Base-by-base conservation (phyloP, 1,140 invertebrate genomes). In the Oscheius sp. region DNA sequence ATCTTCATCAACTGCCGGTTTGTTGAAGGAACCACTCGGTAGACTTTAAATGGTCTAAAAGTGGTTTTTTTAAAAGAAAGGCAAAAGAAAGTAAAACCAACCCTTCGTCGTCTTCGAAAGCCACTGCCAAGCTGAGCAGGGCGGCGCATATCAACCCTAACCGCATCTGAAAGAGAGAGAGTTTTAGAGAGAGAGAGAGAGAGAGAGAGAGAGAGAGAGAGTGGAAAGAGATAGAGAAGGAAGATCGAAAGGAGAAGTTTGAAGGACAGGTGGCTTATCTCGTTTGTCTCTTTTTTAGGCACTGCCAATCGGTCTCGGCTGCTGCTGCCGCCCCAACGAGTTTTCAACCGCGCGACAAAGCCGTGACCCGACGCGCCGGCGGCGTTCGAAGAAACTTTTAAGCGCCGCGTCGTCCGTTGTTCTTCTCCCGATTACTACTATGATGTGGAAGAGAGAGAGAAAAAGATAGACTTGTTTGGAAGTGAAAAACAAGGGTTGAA, bases 1-100 rank as follows among this genome's bases (percentile, higher is more conserved):
- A 71, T 71, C 59, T 71, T 55, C 23, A 71, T 34, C 13, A 71
- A 34, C 52, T 71, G 69, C 38, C 38, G 15, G 32, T 71, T 71
- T 10, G 69, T 71, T 13, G 69, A 61, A 13, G 69, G 69, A 34
- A 71, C 52, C 15, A 71, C 28, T 35, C 69, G 58, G 26, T 61
- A 71, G 23, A 71, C 69, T 64, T 71, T 64, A 61, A 71, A 71
- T 34, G 61, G 32, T 63, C 61, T 63, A 26, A 13, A 63, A 34
- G 35, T 13, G 18, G 7, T 63, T 13, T 4, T 55, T 7, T 55
- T 23, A 13, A 55, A 55, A 55, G 15, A 55, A 20, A 7, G 7
- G 28, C 28, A 4, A 7, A 15, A 55, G 38, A n/a, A n/a, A n/a
- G n/a, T n/a, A 10, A 7, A 23, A 23, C 49, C 23, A 20, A 55